Base-by-base conservation (phyloP, 2,113 vertebrate genomes). In the Pleuronectes platessa region DNA sequence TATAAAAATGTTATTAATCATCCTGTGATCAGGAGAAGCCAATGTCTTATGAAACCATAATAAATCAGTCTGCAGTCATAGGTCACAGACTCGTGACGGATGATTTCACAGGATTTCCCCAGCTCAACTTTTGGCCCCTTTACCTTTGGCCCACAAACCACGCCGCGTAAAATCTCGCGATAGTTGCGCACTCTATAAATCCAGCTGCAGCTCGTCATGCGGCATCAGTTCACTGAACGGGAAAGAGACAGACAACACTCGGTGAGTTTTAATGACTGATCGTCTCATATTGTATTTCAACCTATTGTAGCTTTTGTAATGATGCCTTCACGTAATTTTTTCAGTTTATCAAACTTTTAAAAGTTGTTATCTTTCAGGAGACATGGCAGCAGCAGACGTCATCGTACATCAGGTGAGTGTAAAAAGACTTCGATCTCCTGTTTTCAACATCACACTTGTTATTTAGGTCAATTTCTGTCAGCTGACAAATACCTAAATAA, bases 361-460 rank as follows among this genome's bases (percentile, higher is more conserved):
- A 45, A 10, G 35, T 18, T 60, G 59, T 45, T 58, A 72, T 40
- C 10, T 71, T 42, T 49, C 2, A 62, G 53, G 47, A 83, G 63
- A 82, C 26, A 92, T 93, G 91, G 90, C 83, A 45, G 65, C 80
- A 68, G 86, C 71, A 61, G 86, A 79, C 70, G 83, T 90, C 42
- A 76, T 88, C 23, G 11, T 64, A 15, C 78, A 78, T 61, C 90
- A 89, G 88, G 92, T 92, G 45, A 87, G 87, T 74, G 20, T 31
- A 1, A 4, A 0, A 14, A 35, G 0, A 64, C 9, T 60, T 67
- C 26, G 15, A 4, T 14, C 40, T 13, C 37, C 12, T 23, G 35
- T 23, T 11, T 55, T 1, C 23, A 42, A 13, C 12, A 42, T 42
- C 40, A 13, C 2, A 42, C 11, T 13, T 1, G 40, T 42, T 42